A percentile compares a stretch with the other conserved stretches of the same genome.
Evolutionary conservation across 1,140 invertebrate species (phyloP).

Genomic region (Ooceraea biroi): DNA sequence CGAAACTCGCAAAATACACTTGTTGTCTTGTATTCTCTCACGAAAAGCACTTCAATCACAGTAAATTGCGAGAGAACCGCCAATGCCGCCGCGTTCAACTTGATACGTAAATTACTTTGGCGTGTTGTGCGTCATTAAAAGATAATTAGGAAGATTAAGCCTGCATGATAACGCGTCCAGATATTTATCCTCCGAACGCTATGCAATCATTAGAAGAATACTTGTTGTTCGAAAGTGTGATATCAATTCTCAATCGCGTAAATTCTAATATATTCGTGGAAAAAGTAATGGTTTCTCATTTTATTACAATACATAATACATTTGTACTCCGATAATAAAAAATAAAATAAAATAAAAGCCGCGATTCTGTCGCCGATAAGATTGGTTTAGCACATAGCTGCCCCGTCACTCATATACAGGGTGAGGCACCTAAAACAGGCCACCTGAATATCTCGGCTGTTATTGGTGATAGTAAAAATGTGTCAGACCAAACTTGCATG

Average conservation of each 20-base stretch:
- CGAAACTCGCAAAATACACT: neutral
- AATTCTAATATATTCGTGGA: neutral
- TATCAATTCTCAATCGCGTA: constrained; percentile 1
- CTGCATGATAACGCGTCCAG: neutral
- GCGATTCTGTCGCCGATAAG: neutral
- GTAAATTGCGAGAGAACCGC: constrained; percentile 26
- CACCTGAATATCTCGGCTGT: too few relatives aligned
- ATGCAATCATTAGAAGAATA: neutral
- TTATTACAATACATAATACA: neutral
- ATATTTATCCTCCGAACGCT: neutral
- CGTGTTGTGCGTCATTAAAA: constrained; percentile 57
- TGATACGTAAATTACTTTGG: constrained; percentile 59
- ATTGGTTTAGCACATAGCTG: neutral
- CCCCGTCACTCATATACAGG: too few relatives aligned
- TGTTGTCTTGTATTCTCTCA: neutral
- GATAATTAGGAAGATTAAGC: constrained; percentile 61
- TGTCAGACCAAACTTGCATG: too few relatives aligned
- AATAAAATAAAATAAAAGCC: too few relatives aligned
- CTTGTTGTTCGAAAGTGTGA: neutral
- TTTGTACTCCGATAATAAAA: neutral
- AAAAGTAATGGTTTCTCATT: neutral
- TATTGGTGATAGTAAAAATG: too few relatives aligned
- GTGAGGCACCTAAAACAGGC: too few relatives aligned
- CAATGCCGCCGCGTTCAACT: constrained; percentile 18
- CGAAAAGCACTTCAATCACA: constrained; percentile 35